Base-by-base conservation (phyloP, 2,888 invertebrate species). In the Sepiola atlantica region DNA sequence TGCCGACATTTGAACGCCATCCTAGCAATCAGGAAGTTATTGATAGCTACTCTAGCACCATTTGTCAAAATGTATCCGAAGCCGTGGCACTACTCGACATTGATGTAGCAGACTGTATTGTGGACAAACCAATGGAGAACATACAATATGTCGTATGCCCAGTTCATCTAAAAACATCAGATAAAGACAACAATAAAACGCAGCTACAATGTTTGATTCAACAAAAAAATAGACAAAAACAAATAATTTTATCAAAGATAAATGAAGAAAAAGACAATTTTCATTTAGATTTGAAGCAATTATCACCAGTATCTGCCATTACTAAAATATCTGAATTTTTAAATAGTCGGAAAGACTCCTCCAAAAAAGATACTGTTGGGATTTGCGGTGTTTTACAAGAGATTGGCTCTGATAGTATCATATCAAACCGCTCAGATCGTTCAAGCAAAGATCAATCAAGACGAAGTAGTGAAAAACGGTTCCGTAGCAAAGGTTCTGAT, bases 11-110 rank as follows among this genome's bases (percentile, higher is more conserved):
- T 90, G 96, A 96, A 94, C 95, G 96, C 45, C 97, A 97, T 94
- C 95, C 95, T 61, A 97, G 97, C 94, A 97, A 97, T 95, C 95
- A 96, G 94, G 96, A 96, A 94, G 96, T 97, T 94, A 96, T 97
- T 94, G 96, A 97, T 95, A 96, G 96, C 94, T 96, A 96, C 55
- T 96, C 95, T 94, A 96, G 96, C 94, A 95, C 95, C 92, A 96
- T 96, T 94, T 96, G 96, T 94, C 96, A 96, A 94, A 96, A 96
- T 94, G 96, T 96, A 61, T 96, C 97, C 21, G 97, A 97, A 94
- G 96, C 96, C 20, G 96, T 96, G 8, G 97, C 97, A 90, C 95
- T 97, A 45, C 95, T 97, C 90, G 97, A 97, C 95, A 96, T 97
- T 95, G 96, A 96, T 95, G 95, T 96, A 94, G 96, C 96, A 54